Percentiles rank a stretch among this genome's conserved stretches.
These are phyloP conservation scores for Crotalus horridus DNA, from an alignment of 2,113 vertebrate species.

Conservation along the genomic window DNA sequence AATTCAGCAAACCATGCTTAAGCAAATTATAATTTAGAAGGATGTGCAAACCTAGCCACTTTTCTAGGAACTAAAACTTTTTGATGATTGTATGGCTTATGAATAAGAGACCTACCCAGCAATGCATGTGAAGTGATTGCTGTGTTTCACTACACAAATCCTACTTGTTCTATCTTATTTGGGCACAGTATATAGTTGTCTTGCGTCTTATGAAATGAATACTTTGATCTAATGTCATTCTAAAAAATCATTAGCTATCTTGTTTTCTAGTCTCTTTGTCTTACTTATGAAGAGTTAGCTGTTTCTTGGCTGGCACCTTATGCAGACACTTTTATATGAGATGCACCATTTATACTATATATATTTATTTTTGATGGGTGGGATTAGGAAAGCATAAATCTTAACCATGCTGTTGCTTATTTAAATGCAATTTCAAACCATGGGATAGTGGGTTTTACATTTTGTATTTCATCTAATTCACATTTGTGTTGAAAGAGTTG, in stretches of 20 bases:
- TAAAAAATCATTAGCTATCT: background rate
- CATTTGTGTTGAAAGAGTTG: background rate
- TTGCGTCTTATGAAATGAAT: background rate
- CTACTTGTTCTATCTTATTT: background rate
- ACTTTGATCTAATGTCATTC: background rate
- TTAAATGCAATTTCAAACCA: background rate
- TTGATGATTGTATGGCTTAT: background rate
- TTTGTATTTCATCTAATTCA: background rate
- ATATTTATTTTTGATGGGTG: background rate
- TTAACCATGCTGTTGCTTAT: background rate
- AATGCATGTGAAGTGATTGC: background rate
- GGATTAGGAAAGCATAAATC: background rate
- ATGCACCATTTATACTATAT: background rate
- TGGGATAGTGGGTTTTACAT: background rate
- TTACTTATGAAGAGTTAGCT: background rate
- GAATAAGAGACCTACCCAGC: background rate
- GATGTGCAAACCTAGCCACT: background rate
- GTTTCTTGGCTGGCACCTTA: background rate
- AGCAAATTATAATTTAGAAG: background rate
- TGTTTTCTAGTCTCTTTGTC: background rate
- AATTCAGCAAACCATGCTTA: background rate
- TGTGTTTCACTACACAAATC: background rate
- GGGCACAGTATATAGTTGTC: background rate
- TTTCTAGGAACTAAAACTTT: background rate
- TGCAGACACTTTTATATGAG: background rate